Evolutionary conservation across 2,888 invertebrate species (phyloP).

Genomic region (Caenorhabditis becei): DNA sequence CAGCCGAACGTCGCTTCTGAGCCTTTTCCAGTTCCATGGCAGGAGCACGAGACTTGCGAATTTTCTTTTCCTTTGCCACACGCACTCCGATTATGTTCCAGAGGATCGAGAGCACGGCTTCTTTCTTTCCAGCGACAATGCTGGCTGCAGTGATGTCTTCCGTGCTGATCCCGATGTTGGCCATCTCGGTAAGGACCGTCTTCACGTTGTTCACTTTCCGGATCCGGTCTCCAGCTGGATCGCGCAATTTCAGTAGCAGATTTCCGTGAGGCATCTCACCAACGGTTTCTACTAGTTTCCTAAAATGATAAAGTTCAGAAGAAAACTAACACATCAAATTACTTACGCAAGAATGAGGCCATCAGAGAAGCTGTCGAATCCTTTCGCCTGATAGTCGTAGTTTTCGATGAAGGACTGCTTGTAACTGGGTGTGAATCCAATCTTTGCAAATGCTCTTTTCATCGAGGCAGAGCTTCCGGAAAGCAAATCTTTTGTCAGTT

Average conservation of each 20-base stretch:
- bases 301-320: background rate
- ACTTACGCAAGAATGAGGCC: conserved; percentile 66
- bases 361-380: conserved; percentile 60
- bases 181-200: conserved; percentile 54
- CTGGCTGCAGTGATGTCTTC: conserved; percentile 44
- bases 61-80: conserved; percentile 46
- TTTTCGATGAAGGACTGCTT: conserved; percentile 66
- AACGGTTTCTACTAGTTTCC: conserved; percentile 58
- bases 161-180: conserved; percentile 15
- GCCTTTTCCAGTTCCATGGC: background rate
- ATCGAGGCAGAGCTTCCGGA: conserved; percentile 56
- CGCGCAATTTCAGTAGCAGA: conserved; percentile 48
- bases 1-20: conserved; percentile 20
- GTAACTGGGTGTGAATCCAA: conserved; percentile 57
- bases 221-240: conserved; percentile 67
- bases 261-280: conserved; percentile 31
- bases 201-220: conserved; percentile 68
- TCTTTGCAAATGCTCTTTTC: conserved; percentile 50
- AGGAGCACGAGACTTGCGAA: background rate
- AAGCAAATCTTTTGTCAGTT: conserved; percentile 59
- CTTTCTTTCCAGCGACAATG: conserved; percentile 64
- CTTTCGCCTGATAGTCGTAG: conserved; percentile 61
- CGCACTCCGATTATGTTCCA: conserved; percentile 65
- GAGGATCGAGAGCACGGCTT: conserved; percentile 52
- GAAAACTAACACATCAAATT: background rate